Conservation (phyloP, 2,888 invertebrate species). For the Sphecodes monilicornis region DNA sequence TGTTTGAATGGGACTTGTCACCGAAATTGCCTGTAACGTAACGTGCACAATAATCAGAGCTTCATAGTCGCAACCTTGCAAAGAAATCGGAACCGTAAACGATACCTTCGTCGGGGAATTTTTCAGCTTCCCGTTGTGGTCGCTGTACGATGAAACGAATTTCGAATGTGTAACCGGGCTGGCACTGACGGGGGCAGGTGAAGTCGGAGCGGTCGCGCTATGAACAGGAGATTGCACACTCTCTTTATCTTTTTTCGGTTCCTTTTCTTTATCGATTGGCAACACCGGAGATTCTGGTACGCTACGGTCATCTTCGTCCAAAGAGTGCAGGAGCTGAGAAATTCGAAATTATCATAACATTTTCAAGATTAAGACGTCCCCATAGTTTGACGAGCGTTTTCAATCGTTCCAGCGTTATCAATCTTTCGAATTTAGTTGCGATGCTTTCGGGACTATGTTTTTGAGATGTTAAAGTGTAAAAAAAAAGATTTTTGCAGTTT, state of each 20-base stretch:
- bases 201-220: conserved; percentile 77
- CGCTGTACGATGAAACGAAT: conserved; percentile 76
- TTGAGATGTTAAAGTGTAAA: neutral
- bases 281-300: conserved; percentile 82
- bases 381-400: neutral
- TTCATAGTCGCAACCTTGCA: neutral
- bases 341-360: neutral
- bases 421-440: neutral
- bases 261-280: conserved; percentile 69
- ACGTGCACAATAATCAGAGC: neutral
- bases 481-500: neutral
- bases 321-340: conserved; percentile 89
- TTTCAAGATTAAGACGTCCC: neutral
- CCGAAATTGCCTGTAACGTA: conserved; percentile 37
- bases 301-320: conserved; percentile 91
- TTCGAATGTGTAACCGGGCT: conserved; percentile 81
- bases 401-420: neutral
- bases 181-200: conserved; percentile 80
- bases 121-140: conserved; percentile 80
- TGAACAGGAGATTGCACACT: conserved; percentile 71
- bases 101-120: conserved; percentile 79
- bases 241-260: conserved; percentile 54
- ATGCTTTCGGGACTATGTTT: neutral
- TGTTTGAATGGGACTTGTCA: conserved; percentile 69
- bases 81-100: neutral